Base-by-base conservation (phyloP, 2,888 invertebrate genomes). In the Brachyptera risi region DNA sequence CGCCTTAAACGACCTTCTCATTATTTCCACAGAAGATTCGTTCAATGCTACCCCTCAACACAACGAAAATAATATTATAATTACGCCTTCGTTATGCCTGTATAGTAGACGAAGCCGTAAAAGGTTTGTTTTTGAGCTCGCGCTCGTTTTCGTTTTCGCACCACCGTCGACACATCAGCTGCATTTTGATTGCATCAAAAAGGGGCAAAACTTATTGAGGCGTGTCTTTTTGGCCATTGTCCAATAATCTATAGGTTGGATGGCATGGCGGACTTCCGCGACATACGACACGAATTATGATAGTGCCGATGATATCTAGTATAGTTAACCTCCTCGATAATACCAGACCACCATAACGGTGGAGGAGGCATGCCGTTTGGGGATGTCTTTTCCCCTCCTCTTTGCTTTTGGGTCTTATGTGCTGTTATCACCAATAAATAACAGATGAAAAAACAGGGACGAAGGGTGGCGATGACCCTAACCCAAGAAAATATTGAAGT, bases 401-500 rank as follows among this genome's bases (percentile, higher is more conserved):
- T 27, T 44, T 56, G 37, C 59, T 58, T 26, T 42, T 27, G 54
- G 58, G 60, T 63, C 63, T 63, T 44, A 63, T 59, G 62, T 60
- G 60, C 60, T 62, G 65, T 63, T 65, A 65, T 65, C 65, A 61
- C 57, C 61, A 60, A 65, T 65, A 65, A 65, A 65, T 65, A 63
- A 65, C 65, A 35, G 62, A 63, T 63, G 58, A 58, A 56, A 27
- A 60, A 60, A 60, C 5, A n/a, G n/a, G n/a, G n/a, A n/a, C n/a
- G n/a, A n/a, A n/a, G n/a, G n/a, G 31, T 26, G 35, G 31, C 60
- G 60, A 56, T 60, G 60, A 60, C 60, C 60, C 60, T 56, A 56
- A 54, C 56, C 54, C 44, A 60, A 44, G n/a, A 56, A 60, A 40
- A 60, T 60, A 60, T 60, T 31, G 38, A 56, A 56, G 56, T 50